A percentile compares a stretch with the other conserved stretches of the same genome.
These are phyloP conservation scores for Champsocephalus gunnari DNA, from an alignment of 2,797 vertebrate genomes.

Conservation along the genomic window DNA sequence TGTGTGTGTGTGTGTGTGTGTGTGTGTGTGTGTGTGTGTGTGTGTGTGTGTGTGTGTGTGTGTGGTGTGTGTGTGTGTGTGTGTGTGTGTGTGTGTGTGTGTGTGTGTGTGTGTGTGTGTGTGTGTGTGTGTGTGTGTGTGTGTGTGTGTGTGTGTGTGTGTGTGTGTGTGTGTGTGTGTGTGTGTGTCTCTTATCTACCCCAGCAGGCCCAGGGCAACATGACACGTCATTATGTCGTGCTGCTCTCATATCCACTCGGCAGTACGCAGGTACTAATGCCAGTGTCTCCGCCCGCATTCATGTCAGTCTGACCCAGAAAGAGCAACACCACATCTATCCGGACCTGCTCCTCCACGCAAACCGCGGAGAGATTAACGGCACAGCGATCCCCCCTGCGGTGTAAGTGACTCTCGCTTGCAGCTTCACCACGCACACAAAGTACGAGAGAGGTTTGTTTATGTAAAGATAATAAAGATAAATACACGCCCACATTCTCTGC, in stretches of 20 bases:
- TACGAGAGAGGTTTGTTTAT: background rate
- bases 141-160: too few species aligned
- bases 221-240: constrained; percentile 13
- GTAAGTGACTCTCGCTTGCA: constrained; percentile 36
- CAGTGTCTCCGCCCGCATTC: constrained; percentile 13
- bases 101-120: too few species aligned
- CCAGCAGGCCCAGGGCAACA: constrained; percentile 14
- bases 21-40: constrained; percentile 17
- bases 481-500: too few species aligned
- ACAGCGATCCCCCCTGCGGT: background rate
- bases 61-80: too few species aligned
- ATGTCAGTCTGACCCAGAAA: constrained; percentile 31
- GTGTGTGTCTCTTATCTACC: background rate
- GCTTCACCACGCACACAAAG: constrained; percentile 4
- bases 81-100: too few species aligned
- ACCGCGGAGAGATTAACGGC: constrained; percentile 46
- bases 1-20: too few species aligned
- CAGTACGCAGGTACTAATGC: constrained; percentile 27
- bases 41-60: too few species aligned
- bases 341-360: constrained; percentile 25
- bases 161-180: too few species aligned
- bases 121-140: too few species aligned
- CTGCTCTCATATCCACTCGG: constrained; percentile 7
- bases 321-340: constrained; percentile 32
- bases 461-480: background rate